Conservation (phyloP, 2,797 vertebrate species). For the Malurus leucopterus region DNA sequence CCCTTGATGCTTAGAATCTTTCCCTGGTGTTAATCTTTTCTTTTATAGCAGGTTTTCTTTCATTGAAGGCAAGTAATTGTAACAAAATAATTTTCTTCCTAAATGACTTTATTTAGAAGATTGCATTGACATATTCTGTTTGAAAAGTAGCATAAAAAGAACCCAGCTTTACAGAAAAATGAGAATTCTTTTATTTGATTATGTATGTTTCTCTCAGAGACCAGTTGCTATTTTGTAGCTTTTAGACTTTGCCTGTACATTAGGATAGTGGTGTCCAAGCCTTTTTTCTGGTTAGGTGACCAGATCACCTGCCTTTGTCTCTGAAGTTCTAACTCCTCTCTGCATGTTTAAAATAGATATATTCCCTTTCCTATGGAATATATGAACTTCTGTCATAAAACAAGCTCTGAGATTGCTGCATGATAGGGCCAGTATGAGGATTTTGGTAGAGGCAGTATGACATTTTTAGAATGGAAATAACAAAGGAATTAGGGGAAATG, state of each 20-base stretch:
- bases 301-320: neutral
- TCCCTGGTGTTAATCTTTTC: neutral
- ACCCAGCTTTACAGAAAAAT: neutral
- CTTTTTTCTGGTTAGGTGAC: neutral
- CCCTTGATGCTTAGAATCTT: neutral
- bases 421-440: neutral
- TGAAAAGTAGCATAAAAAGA: neutral
- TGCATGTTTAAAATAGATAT: neutral
- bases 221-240: neutral
- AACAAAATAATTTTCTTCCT: neutral
- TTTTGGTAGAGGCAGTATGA: no score
- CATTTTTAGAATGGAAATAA: neutral
- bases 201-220: neutral
- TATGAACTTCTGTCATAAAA: neutral
- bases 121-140: neutral
- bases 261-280: neutral
- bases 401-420: neutral
- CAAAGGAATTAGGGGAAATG: neutral
- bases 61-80: neutral
- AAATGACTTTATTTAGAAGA: neutral
- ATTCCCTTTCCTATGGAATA: neutral
- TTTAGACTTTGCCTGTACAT: neutral
- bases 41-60: neutral
- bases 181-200: neutral
- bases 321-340: neutral